Conservation (phyloP, 37 sponge, comb jelly and placozoan species). For the Aplysina aerophoba region DNA sequence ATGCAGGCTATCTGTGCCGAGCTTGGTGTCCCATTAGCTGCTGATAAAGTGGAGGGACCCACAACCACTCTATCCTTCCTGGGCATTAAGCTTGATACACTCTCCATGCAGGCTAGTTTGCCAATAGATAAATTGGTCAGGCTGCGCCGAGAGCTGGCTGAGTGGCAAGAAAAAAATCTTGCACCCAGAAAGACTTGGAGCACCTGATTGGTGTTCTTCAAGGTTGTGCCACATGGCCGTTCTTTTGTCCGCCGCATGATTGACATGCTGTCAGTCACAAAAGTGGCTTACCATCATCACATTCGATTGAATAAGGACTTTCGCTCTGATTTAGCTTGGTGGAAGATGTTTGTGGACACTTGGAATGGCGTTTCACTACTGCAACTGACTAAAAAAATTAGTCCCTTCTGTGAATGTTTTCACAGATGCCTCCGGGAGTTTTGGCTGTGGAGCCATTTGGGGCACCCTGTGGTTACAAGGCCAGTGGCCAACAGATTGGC, state of each 20-base stretch:
- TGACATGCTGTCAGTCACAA: not conserved
- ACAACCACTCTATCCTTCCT: too few relatives aligned
- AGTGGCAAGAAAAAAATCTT: constrained; percentile 2
- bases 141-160: not conserved
- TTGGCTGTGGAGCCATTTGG: constrained; percentile 2
- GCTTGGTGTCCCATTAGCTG: too few relatives aligned
- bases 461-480: constrained; percentile 10
- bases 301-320: not conserved
- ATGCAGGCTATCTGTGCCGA: too few relatives aligned
- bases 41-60: too few relatives aligned
- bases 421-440: constrained; percentile 5
- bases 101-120: not conserved
- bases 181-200: not conserved
- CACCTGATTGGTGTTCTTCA: constrained; percentile 8
- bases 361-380: not conserved
- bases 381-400: not conserved
- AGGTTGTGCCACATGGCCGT: constrained; percentile 8
- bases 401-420: constrained; percentile 16
- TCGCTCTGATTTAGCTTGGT: constrained; percentile 3
- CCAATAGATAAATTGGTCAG: not conserved
- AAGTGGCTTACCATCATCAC: not conserved
- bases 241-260: constrained; percentile 4
- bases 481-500: not conserved
- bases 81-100: not conserved
- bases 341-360: not conserved